These are phyloP conservation scores for Oceanodroma leucorhoa DNA, from an alignment of 2,797 vertebrate genomes.

Conservation along the genomic window DNA sequence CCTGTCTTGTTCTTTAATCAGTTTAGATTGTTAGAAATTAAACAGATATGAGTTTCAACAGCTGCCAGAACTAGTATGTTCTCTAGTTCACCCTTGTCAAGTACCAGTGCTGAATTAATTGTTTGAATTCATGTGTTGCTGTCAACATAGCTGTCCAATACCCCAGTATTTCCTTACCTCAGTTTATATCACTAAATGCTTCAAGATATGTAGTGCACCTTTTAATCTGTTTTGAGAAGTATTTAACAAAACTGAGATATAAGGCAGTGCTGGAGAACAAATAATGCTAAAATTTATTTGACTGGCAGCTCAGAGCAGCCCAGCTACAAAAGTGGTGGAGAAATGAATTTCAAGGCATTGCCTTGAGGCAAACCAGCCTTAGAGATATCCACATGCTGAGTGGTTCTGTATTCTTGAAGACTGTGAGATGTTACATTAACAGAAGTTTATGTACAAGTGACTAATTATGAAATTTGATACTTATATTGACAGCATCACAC, in stretches of 20 bases:
- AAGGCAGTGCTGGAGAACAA: not conserved
- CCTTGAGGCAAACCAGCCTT: not conserved
- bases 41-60: not conserved
- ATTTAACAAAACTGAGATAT: not conserved
- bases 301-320: not conserved
- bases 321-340: not conserved
- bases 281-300: not conserved
- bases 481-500: not conserved
- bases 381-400: fast-evolving
- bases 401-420: not conserved
- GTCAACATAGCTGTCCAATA: not conserved
- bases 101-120: not conserved
- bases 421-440: not conserved
- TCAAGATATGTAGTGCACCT: not conserved
- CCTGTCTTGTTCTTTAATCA: not conserved
- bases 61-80: not conserved
- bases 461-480: not conserved
- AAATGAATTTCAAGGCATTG: not conserved
- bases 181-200: not conserved
- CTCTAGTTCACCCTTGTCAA: not conserved
- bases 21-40: not conserved
- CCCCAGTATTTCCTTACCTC: not conserved
- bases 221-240: not conserved
- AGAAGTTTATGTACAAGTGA: not conserved
- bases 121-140: not conserved